Evolutionary conservation across 2,113 vertebrate genomes (phyloP).

Genomic region (Patagioenas fasciata): DNA sequence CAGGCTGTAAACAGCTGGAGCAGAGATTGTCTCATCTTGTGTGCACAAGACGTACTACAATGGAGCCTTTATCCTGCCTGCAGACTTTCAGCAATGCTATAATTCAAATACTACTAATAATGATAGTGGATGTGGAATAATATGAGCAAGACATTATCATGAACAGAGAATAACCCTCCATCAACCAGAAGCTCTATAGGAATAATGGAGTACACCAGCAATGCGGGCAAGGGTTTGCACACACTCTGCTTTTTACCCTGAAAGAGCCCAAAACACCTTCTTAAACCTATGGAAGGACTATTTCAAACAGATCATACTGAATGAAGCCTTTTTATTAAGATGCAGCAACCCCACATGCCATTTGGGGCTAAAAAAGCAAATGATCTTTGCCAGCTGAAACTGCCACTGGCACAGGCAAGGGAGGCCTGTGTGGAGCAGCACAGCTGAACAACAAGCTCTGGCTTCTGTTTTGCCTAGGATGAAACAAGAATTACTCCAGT

Average conservation of each 20-base stretch:
- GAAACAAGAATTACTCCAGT: not conserved
- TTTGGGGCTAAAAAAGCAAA: not conserved
- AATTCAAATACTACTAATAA: conserved; percentile 29
- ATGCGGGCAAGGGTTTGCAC: not conserved
- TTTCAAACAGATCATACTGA: not conserved
- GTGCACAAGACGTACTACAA: conserved; percentile 19
- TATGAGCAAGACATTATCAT: not conserved
- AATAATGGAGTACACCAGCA: conserved; percentile 5
- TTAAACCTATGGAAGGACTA: not conserved
- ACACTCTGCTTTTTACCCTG: not conserved
- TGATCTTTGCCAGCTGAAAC: not conserved
- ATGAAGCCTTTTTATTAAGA: not conserved
- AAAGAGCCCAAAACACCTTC: not conserved
- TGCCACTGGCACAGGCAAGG: not conserved
- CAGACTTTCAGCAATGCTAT: conserved; percentile 34
- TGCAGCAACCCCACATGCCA: not conserved
- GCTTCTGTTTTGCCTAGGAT: not conserved
- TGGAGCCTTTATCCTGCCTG: conserved; percentile 42
- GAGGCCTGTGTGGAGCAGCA: fast-evolving
- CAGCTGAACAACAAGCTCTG: not conserved
- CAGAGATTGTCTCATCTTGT: conserved; percentile 27
- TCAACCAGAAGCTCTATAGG: not conserved
- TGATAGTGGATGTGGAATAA: not conserved
- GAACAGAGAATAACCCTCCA: not conserved
- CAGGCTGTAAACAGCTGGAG: not conserved